Evolutionary conservation across 2,888 invertebrate species (phyloP).

Genomic region (Tenodera sinensis): DNA sequence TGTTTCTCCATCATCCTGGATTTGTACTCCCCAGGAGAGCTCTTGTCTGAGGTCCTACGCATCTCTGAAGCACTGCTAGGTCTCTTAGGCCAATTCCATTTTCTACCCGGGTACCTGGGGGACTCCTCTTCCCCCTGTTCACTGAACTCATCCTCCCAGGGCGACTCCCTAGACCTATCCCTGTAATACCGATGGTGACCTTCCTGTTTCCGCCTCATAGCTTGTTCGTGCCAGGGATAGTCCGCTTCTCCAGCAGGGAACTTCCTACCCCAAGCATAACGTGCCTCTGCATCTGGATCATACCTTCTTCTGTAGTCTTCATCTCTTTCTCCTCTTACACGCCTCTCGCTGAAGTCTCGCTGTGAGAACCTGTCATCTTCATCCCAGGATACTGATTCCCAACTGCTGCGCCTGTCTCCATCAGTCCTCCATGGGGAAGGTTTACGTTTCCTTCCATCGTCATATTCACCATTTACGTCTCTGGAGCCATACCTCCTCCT

Average conservation of each 20-base stretch:
- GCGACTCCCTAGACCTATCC: constrained; percentile 47
- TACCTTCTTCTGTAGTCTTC: constrained; percentile 42
- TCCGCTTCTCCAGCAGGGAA: constrained; percentile 12
- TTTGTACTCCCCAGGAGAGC: constrained; percentile 28
- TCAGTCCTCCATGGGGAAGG: constrained; percentile 39
- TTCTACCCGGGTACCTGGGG: constrained; percentile 41
- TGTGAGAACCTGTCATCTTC: constrained; percentile 54
- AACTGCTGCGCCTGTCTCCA: constrained; percentile 44
- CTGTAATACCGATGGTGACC: constrained; percentile 41
- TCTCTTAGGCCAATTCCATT: constrained; percentile 49
- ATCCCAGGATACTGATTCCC: constrained; percentile 52
- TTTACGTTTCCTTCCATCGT: constrained; percentile 26
- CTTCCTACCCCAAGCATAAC: constrained; percentile 25
- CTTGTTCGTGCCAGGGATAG: constrained; percentile 42
- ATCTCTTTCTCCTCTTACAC: constrained; percentile 24
- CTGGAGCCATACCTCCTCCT: constrained; percentile 30
- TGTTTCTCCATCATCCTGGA: constrained; percentile 18
- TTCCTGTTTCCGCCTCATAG: constrained; percentile 45
- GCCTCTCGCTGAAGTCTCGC: constrained; percentile 22
- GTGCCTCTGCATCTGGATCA: constrained; percentile 22
- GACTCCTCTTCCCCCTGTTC: constrained; percentile 43
- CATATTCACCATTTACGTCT: constrained; percentile 30
- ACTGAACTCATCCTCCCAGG: constrained; percentile 59
- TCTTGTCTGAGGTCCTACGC: constrained; percentile 28
- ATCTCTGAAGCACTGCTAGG: constrained; percentile 58